Conservation (phyloP, 2,113 vertebrate genomes). For the Caretta caretta region DNA sequence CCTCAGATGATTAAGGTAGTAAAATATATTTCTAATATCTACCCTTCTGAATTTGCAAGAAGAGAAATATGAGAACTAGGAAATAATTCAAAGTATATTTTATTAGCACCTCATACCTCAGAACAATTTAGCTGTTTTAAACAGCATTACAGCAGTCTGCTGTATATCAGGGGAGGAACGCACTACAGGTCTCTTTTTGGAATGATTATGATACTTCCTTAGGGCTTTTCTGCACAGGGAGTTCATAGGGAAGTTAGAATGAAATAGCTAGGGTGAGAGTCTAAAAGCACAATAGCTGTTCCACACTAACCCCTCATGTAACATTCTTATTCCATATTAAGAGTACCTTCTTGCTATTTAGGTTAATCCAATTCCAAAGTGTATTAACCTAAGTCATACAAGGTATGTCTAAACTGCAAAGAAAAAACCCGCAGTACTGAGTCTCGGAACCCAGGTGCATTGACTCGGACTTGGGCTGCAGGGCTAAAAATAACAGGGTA, state of each 20-base stretch:
- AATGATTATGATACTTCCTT: too few relatives aligned
- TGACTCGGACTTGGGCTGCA: neutral
- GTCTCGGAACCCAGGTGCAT: neutral
- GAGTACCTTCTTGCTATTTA: neutral
- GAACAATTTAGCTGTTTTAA: neutral
- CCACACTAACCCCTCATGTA: neutral
- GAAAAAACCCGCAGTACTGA: neutral
- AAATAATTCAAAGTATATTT: neutral
- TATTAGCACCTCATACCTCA: neutral
- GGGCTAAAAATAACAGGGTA: neutral
- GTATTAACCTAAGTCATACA: neutral
- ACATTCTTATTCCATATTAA: neutral
- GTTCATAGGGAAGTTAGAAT: neutral
- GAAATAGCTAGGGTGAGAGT: neutral
- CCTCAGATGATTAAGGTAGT: neutral
- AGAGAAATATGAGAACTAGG: neutral
- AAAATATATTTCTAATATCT: neutral
- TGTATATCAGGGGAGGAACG: neutral
- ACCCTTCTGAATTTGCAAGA: neutral
- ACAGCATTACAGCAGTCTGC: neutral
- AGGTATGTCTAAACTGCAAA: neutral
- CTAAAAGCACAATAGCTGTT: neutral
- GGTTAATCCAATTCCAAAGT: neutral
- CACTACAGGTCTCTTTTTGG: neutral
- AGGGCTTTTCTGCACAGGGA: too few relatives aligned